Conservation (phyloP, 2,797 vertebrate species). For the Eptatretus atami region DNA sequence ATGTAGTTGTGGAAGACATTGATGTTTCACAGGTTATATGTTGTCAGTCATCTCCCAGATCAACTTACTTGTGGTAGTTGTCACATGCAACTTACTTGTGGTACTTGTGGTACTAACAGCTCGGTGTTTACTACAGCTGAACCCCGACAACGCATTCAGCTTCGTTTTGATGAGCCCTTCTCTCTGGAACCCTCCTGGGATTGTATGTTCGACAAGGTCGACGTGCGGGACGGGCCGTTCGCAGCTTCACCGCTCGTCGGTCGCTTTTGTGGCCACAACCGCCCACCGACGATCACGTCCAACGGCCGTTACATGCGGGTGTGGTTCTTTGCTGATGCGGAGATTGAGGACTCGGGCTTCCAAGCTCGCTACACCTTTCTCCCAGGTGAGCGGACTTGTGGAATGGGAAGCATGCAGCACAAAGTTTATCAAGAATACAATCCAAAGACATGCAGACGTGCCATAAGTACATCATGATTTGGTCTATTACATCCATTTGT, state of each 20-base stretch:
- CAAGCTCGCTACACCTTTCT: constrained; percentile 92
- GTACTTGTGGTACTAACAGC: constrained; percentile 7
- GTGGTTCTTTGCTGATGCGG: constrained; percentile 92
- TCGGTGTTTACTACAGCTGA: constrained; percentile 28
- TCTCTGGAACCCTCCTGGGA: constrained; percentile 97
- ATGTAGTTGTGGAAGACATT: no score
- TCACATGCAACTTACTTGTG: constrained; percentile 1
- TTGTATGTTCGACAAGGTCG: constrained; percentile 99
- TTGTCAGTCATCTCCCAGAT: background rate
- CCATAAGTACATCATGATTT: no score
- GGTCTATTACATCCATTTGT: no score
- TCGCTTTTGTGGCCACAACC: constrained; percentile 80
- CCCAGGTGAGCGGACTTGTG: constrained; percentile 30
- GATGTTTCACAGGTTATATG: no score
- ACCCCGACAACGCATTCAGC: constrained; percentile 85
- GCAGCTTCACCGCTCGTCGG: constrained; percentile 88
- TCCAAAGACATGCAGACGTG: no score
- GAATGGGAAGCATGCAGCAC: no score
- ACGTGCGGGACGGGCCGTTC: constrained; percentile 92
- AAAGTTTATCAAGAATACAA: no score
- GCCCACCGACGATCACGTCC: constrained; percentile 75
- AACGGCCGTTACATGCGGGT: constrained; percentile 93
- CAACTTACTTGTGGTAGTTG: constrained; percentile 6
- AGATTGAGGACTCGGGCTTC: constrained; percentile 89
- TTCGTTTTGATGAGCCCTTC: constrained; percentile 87